Evolutionary conservation across 2,888 invertebrate species (phyloP).

Genomic region (Torymus auratus): DNA sequence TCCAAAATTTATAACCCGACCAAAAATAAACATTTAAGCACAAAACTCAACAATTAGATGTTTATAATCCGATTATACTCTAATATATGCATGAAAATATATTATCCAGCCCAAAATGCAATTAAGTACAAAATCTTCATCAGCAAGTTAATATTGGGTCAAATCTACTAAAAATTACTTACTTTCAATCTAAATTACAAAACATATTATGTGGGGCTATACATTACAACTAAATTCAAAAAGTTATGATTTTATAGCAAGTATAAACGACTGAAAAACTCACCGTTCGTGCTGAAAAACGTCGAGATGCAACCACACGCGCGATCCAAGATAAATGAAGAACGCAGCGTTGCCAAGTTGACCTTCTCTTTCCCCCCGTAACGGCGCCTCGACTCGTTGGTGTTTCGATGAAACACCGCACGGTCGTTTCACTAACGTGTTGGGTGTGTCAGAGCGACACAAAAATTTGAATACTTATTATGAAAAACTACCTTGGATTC

Average conservation of each 20-base stretch:
- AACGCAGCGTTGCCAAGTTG: constrained; percentile 54
- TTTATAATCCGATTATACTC: no score
- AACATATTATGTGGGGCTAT: not conserved
- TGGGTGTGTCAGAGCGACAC: constrained; percentile 1
- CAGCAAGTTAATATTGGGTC: not conserved
- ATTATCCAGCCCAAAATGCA: no score
- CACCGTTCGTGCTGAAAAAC: constrained; percentile 40
- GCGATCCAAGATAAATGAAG: constrained; percentile 54
- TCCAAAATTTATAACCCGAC: constrained; percentile 5
- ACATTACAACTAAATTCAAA: not conserved
- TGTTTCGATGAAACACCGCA: constrained; percentile 41
- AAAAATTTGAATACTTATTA: not conserved
- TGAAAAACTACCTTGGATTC: not conserved
- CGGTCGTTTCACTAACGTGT: not conserved
- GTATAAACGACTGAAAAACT: constrained; percentile 40
- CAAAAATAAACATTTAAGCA: not conserved
- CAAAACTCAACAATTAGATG: not conserved
- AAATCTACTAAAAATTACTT: no score
- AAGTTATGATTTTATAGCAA: not conserved
- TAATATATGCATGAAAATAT: no score
- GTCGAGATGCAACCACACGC: constrained; percentile 40
- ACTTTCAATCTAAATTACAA: no score
- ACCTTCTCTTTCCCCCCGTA: constrained; percentile 8
- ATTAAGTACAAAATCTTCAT: not conserved
- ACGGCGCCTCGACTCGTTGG: not conserved